Conservation (phyloP, 2,113 vertebrate species). For the Myodes glareolus region DNA sequence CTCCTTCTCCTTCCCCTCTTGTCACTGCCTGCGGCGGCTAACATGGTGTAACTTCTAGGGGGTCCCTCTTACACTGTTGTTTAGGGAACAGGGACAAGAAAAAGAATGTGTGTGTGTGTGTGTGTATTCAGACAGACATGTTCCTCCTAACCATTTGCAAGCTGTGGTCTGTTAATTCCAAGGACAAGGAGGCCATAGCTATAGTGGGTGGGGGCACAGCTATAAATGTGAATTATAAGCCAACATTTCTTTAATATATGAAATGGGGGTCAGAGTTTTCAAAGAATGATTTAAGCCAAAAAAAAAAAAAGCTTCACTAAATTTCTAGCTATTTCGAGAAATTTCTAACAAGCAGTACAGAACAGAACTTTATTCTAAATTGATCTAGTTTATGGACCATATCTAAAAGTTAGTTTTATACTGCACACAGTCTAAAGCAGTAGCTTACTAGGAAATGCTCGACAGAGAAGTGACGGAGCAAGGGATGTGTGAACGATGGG, state of each 20-base stretch:
- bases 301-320: constrained; percentile 46
- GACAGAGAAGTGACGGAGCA: neutral
- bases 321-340: constrained; percentile 51
- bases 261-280: neutral
- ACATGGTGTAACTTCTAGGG: neutral
- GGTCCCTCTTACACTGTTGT: neutral
- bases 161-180: neutral
- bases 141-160: neutral
- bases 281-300: constrained; percentile 17
- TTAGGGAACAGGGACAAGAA: neutral
- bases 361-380: constrained; percentile 53
- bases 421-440: neutral
- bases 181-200: neutral
- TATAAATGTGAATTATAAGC: neutral
- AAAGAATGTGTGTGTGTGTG: too few relatives aligned
- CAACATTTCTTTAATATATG: neutral
- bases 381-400: constrained; percentile 47
- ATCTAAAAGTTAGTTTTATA: constrained; percentile 11
- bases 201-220: neutral
- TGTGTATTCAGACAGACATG: neutral
- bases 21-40: neutral
- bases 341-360: constrained; percentile 11
- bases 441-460: neutral
- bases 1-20: too few relatives aligned
- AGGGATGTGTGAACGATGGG: neutral